Evolutionary conservation across 2,888 invertebrate genomes (phyloP).

Genomic region (Mythimna lalbum): DNA sequence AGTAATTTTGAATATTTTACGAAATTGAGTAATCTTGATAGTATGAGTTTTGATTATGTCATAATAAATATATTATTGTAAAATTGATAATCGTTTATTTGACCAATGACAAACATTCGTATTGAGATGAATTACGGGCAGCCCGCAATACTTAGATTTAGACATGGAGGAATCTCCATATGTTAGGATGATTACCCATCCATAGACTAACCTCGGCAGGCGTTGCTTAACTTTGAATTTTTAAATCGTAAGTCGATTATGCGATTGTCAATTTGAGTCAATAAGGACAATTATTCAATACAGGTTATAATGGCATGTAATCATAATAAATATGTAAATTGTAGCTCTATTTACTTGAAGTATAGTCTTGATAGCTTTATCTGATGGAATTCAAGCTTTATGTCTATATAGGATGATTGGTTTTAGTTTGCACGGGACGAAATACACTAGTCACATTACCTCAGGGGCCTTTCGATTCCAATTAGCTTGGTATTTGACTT

Average conservation of each 20-base stretch:
- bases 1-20: conserved; percentile 19
- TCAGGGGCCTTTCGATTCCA: too few relatives aligned
- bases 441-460: conserved; percentile 3
- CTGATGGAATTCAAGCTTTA: conserved; percentile 49
- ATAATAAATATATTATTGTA: conserved; percentile 2
- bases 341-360: conserved; percentile 34
- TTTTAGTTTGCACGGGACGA: conserved; percentile 7
- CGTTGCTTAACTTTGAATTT: too few relatives aligned
- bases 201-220: too few relatives aligned
- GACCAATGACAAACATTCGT: background rate
- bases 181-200: too few relatives aligned
- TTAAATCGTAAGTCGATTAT: background rate
- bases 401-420: conserved; percentile 26
- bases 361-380: conserved; percentile 48
- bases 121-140: background rate
- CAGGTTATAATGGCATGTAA: conserved; percentile 19
- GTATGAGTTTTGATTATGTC: background rate
- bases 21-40: conserved; percentile 5
- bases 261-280: conserved; percentile 7
- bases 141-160: too few relatives aligned
- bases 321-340: conserved; percentile 32
- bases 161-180: too few relatives aligned
- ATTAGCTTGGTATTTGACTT: too few relatives aligned
- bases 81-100: conserved; percentile 26
- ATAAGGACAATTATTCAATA: background rate